These are phyloP conservation scores for Diarsia mendica DNA, from an alignment of 2,888 invertebrate species.

Conservation along the genomic window DNA sequence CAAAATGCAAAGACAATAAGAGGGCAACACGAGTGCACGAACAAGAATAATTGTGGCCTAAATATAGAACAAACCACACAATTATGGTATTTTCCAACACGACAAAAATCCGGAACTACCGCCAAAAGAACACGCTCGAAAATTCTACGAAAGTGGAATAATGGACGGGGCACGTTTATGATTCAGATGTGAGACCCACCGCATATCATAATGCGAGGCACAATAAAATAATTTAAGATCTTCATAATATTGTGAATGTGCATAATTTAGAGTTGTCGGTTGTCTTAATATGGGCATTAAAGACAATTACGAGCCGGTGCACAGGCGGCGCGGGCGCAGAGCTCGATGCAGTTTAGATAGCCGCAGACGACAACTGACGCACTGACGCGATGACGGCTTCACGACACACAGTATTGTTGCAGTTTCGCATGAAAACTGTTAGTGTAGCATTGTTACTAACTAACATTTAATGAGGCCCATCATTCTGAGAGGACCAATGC, in stretches of 20 bases:
- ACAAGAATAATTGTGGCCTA: conserved; percentile 14
- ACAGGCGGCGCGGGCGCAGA: conserved; percentile 63
- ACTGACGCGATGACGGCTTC: conserved; percentile 33
- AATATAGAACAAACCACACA: conserved; percentile 35
- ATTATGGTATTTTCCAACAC: conserved; percentile 28
- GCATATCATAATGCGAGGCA: conserved; percentile 52
- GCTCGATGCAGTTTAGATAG: conserved; percentile 85
- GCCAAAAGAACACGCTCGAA: conserved; percentile 47
- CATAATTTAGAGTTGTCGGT: conserved; percentile 68
- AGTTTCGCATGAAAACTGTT: conserved; percentile 50
- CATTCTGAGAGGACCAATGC: conserved; percentile 5
- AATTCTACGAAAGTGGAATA: conserved; percentile 54
- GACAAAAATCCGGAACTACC: conserved; percentile 46
- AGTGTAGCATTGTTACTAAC: conserved; percentile 56
- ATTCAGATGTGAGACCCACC: conserved; percentile 59
- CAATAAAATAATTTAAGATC: conserved; percentile 68
- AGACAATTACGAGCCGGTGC: conserved; percentile 75
- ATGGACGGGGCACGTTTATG: conserved; percentile 57
- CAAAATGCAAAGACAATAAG: conserved; percentile 24
- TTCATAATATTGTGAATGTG: conserved; percentile 70
- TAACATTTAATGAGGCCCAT: conserved; percentile 23
- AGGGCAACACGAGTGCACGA: conserved; percentile 6
- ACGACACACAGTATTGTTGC: conserved; percentile 48
- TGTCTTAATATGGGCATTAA: conserved; percentile 82
- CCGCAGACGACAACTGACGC: conserved; percentile 65